phyloP scores from a whole-genome alignment of 1,140 invertebrate genomes.

The Euura lappo region DNA sequence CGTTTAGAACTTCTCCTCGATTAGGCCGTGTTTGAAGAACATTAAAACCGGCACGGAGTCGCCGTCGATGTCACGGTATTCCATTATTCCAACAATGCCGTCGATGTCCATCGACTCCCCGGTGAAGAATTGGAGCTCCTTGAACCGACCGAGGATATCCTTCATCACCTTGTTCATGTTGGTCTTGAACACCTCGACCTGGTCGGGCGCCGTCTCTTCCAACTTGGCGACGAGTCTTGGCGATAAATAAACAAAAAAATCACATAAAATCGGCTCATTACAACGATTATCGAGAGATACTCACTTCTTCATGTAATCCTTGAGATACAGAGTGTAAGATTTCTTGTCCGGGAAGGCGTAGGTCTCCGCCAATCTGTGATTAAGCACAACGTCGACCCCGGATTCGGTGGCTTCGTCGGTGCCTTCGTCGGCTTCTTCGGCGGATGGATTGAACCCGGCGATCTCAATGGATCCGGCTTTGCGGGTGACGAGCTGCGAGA shows the following conservation, averaged over 20 bases:
- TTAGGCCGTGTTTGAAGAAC: slow-evolving; percentile 95
- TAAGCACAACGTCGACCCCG: slow-evolving; percentile 93
- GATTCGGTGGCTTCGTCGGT: slow-evolving; percentile 75
- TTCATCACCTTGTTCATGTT: slow-evolving; percentile 97
- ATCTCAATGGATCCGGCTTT: slow-evolving; percentile 80
- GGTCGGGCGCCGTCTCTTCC: slow-evolving; percentile 78
- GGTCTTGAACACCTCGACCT: slow-evolving; percentile 88
- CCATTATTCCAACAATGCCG: slow-evolving; percentile 90
- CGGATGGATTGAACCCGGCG: slow-evolving; percentile 90
- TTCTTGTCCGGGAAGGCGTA: slow-evolving; percentile 88
- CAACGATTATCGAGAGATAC: slow-evolving; percentile 42
- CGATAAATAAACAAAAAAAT: too few relatives aligned
- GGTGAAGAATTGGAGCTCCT: slow-evolving; percentile 93
- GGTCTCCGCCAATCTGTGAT: slow-evolving; percentile 88
- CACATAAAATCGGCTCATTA: slow-evolving; percentile 14
- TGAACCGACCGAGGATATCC: slow-evolving; percentile 89
- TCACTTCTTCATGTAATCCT: slow-evolving; percentile 96
- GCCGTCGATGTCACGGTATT: slow-evolving; percentile 90
- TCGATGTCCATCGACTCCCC: slow-evolving; percentile 95
- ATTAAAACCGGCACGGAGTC: slow-evolving; percentile 84
- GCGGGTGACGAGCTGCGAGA: slow-evolving; percentile 70
- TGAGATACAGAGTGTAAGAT: slow-evolving; percentile 90
- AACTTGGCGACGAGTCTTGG: slow-evolving; percentile 81
- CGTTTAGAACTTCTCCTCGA: slow-evolving; percentile 91
- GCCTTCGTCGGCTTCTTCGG: slow-evolving; percentile 88